These are phyloP conservation scores for Trinorchestia longiramus DNA, from an alignment of 1,140 invertebrate species.

Conservation along the genomic window DNA sequence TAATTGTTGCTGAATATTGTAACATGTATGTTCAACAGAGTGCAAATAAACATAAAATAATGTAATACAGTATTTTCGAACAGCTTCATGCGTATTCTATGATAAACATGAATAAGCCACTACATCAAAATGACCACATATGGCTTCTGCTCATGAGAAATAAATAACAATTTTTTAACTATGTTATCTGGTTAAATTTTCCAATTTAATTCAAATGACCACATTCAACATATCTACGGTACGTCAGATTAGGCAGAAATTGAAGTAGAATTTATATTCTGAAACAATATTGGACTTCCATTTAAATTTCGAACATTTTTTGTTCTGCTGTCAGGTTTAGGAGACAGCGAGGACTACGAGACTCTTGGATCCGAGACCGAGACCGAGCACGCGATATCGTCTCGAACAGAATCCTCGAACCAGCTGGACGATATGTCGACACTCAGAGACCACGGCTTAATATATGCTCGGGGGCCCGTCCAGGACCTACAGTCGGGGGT, in stretches of 20 bases:
- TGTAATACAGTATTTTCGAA: no score
- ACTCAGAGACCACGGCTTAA: conserved; percentile 63
- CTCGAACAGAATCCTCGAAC: conserved; percentile 66
- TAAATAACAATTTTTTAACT: neutral
- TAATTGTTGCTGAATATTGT: no score
- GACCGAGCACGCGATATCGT: conserved; percentile 65
- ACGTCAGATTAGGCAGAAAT: neutral
- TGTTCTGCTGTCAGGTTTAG: conserved; percentile 34
- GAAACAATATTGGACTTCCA: neutral
- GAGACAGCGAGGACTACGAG: conserved; percentile 67
- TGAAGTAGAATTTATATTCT: neutral
- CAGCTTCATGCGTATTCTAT: no score
- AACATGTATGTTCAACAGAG: no score
- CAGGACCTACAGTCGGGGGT: conserved; percentile 61
- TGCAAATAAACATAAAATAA: no score
- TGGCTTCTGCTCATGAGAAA: no score
- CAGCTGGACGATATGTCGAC: conserved; percentile 66
- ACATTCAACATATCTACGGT: no score
- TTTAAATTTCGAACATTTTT: neutral
- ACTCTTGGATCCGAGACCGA: conserved; percentile 67
- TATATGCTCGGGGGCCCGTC: conserved; percentile 61
- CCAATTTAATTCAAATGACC: neutral
- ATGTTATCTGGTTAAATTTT: neutral
- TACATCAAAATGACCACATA: no score
- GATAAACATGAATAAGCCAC: no score